A percentile compares a stretch with the other conserved stretches of the same genome.
These are phyloP conservation scores for Trematomus bernacchii DNA, from an alignment of 2,797 vertebrate genomes.

Conservation along the genomic window DNA sequence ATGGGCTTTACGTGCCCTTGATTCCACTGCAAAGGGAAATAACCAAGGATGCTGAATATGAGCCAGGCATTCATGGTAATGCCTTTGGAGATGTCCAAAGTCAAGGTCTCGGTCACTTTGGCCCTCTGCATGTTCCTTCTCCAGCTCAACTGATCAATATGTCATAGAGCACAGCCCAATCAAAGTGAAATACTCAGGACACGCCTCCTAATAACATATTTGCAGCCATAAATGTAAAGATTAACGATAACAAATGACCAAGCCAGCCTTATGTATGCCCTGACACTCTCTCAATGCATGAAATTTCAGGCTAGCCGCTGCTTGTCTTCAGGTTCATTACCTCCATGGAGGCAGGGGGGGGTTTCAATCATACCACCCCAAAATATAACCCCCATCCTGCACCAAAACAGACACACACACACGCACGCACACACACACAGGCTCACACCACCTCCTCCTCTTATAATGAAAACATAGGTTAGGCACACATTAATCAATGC, in stretches of 20 bases:
- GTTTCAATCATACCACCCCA: slow-evolving; percentile 83
- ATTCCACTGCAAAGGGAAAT: slow-evolving; percentile 78
- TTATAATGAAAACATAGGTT: slow-evolving; percentile 86
- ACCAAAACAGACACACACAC: slow-evolving; percentile 46
- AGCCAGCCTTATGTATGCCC: slow-evolving; percentile 74
- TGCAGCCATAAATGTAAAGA: slow-evolving; percentile 85
- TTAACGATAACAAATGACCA: slow-evolving; percentile 87
- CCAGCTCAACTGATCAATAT: slow-evolving; percentile 81
- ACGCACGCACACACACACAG: slow-evolving; percentile 14
- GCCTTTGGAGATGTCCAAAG: slow-evolving; percentile 76
- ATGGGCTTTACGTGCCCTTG: slow-evolving; percentile 79
- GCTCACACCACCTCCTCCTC: slow-evolving; percentile 51
- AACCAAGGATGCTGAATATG: slow-evolving; percentile 70
- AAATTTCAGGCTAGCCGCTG: slow-evolving; percentile 83
- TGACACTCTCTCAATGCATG: slow-evolving; percentile 81
- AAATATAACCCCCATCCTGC: slow-evolving; percentile 75
- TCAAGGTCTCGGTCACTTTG: slow-evolving; percentile 81
- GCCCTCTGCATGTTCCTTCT: slow-evolving; percentile 41
- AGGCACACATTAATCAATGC: slow-evolving; percentile 85
- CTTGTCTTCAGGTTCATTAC: slow-evolving; percentile 88
- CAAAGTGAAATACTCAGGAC: slow-evolving; percentile 79
- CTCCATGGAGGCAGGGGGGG: slow-evolving; percentile 76
- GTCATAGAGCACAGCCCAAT: slow-evolving; percentile 74
- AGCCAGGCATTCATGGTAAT: slow-evolving; percentile 71
- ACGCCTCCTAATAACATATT: slow-evolving; percentile 85